phyloP scores from a whole-genome alignment of 2,113 vertebrate species.

The Anseranas semipalmata region DNA sequence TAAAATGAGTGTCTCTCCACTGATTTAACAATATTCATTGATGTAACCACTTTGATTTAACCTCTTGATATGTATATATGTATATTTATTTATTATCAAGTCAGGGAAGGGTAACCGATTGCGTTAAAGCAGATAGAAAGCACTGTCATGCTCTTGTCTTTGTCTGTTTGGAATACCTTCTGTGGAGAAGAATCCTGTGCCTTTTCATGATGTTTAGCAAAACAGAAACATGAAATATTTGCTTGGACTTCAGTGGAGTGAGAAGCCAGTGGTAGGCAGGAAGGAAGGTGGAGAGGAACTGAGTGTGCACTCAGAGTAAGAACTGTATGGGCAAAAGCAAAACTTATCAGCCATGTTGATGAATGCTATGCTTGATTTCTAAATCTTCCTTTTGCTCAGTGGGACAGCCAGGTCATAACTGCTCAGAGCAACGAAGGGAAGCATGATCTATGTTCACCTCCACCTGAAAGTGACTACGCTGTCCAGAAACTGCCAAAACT shows the following conservation, averaged over 20 bases:
- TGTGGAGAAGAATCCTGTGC: not conserved
- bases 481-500: not conserved
- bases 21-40: not conserved
- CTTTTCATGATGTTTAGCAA: not conserved
- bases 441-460: not conserved
- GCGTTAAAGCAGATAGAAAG: not conserved
- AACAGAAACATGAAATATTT: not conserved
- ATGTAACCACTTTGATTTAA: not conserved
- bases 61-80: not conserved
- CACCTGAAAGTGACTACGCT: not conserved
- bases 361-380: not conserved
- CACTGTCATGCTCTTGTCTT: not conserved
- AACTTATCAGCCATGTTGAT: not conserved
- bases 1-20: not conserved
- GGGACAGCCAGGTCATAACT: not conserved
- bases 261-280: not conserved
- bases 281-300: not conserved
- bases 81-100: not conserved
- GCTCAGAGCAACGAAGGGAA: not conserved
- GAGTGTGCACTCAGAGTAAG: not conserved
- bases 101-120: not conserved
- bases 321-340: not conserved
- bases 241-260: not conserved
- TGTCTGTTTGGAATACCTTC: not conserved
- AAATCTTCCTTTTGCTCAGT: not conserved